phyloP scores from a whole-genome alignment of 2,888 invertebrate genomes.

The Eurytoma californica region DNA sequence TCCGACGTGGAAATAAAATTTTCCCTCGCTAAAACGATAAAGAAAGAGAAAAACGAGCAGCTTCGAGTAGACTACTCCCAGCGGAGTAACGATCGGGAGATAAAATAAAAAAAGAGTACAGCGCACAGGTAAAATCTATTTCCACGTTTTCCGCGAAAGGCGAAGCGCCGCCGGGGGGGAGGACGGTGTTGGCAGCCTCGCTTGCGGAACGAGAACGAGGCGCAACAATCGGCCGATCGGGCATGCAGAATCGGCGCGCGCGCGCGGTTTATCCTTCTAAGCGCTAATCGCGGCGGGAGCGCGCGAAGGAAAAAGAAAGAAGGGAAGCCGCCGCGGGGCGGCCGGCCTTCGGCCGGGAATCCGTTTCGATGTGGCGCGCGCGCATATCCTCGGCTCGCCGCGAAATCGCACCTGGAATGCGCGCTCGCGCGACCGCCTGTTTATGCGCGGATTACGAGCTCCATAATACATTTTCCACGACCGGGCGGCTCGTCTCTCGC shows the following conservation, averaged over 20 bases:
- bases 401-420: conserved; percentile 43
- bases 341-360: conserved; percentile 31
- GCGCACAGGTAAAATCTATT: background rate
- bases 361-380: background rate
- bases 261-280: conserved; percentile 19
- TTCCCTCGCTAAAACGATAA: background rate
- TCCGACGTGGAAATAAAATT: background rate
- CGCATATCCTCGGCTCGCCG: background rate
- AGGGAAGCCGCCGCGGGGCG: conserved; percentile 30
- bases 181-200: background rate
- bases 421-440: conserved; percentile 12
- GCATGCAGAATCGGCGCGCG: conserved; percentile 8
- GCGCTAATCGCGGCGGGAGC: conserved; percentile 45
- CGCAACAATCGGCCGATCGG: conserved; percentile 4
- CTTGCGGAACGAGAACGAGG: conserved; percentile 1
- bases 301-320: conserved; percentile 42
- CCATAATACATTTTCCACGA: conserved; percentile 35
- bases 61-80: too few species aligned
- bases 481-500: background rate
- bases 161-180: background rate
- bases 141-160: background rate
- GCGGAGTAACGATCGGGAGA: background rate
- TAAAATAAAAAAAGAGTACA: background rate
- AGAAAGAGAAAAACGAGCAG: background rate
- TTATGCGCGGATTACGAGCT: conserved; percentile 4